Percentiles rank a stretch among this genome's conserved stretches.
phyloP scores from a whole-genome alignment of 92 coral and sea anemone genomes.

The Porites lobata region DNA sequence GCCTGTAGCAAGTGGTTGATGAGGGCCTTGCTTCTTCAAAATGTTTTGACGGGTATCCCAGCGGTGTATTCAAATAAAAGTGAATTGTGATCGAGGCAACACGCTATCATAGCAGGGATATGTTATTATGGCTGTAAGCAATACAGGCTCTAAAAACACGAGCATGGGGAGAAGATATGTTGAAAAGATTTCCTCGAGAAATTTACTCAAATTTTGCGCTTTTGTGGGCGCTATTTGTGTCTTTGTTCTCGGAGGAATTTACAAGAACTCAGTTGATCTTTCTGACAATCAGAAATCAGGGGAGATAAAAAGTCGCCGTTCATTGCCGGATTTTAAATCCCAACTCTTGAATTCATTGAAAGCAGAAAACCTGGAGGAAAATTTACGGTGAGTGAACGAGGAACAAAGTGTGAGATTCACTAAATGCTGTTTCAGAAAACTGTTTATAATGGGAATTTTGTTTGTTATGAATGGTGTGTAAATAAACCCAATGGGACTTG shows the following conservation, averaged over 20 bases:
- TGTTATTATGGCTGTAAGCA: too few relatives aligned
- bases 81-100: too few relatives aligned
- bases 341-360: slow-evolving; percentile 33
- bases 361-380: slow-evolving; percentile 50
- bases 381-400: slow-evolving; percentile 40
- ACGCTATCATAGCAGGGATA: too few relatives aligned
- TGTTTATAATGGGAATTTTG: not conserved
- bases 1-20: too few relatives aligned
- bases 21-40: too few relatives aligned
- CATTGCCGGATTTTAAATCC: not conserved
- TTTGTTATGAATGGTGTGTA: not conserved
- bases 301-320: not conserved
- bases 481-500: too few relatives aligned
- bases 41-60: too few relatives aligned
- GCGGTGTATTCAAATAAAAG: too few relatives aligned
- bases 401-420: too few relatives aligned
- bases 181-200: not conserved
- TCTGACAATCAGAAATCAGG: not conserved
- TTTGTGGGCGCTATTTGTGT: not conserved
- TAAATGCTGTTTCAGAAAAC: not conserved
- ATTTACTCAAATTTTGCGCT: not conserved
- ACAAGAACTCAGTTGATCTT: not conserved
- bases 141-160: not conserved
- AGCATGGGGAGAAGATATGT: not conserved
- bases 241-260: slow-evolving; percentile 13